phyloP scores from a whole-genome alignment of 1,140 invertebrate genomes.

The Brachionus calyciflorus region DNA sequence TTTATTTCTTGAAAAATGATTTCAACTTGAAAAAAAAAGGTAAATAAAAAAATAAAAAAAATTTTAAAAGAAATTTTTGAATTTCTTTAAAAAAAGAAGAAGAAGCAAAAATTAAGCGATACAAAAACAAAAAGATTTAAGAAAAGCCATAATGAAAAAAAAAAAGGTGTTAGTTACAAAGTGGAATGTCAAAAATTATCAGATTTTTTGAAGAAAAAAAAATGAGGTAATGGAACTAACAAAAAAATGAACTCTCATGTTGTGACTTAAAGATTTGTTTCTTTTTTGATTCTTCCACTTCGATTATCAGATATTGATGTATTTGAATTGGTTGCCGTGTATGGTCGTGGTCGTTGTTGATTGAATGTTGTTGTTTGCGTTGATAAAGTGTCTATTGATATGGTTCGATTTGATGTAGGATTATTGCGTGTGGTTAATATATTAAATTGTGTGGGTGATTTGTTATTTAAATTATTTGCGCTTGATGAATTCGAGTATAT shows the following conservation, averaged over 20 bases:
- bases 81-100: not conserved
- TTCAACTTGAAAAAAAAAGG: not conserved
- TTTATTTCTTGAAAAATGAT: conserved; percentile 5
- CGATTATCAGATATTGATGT: conserved; percentile 20
- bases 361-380: not conserved
- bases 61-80: too few species aligned
- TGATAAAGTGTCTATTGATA: not conserved
- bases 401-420: not conserved
- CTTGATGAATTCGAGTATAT: not conserved
- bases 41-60: not conserved
- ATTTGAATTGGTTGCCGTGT: conserved; percentile 13
- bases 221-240: too few species aligned
- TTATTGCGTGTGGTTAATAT: not conserved
- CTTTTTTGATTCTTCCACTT: conserved; percentile 39
- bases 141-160: too few species aligned
- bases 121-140: not conserved
- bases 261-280: conserved; percentile 14
- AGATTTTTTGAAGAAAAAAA: not conserved
- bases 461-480: not conserved
- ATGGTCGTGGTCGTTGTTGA: conserved; percentile 26
- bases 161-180: too few species aligned
- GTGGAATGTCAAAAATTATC: conserved; percentile 21
- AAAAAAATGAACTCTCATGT: not conserved
- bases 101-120: not conserved
- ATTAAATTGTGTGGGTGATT: not conserved